Evolutionary conservation across 2,797 vertebrate genomes (phyloP).

Genomic region (Lerista edwardsae): DNA sequence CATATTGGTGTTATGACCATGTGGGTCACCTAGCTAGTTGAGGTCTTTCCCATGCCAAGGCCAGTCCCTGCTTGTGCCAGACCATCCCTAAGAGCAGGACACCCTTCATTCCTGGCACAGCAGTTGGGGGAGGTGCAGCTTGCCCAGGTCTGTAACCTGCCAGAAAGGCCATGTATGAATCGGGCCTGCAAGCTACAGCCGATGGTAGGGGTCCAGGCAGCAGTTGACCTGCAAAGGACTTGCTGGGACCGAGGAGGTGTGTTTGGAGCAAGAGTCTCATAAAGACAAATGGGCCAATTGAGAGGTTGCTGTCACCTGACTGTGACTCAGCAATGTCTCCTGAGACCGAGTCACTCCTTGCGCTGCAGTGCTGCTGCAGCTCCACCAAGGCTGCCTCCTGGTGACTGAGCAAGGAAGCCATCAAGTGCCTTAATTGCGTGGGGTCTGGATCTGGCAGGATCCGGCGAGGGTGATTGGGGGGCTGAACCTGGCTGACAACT

Average conservation of each 20-base stretch:
- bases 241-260: not conserved
- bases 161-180: too few species aligned
- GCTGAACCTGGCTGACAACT: not conserved
- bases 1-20: not conserved
- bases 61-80: not conserved
- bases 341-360: too few species aligned
- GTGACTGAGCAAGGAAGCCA: too few species aligned
- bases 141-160: not conserved
- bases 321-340: accelerated
- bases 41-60: not conserved
- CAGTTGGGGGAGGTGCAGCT: too few species aligned
- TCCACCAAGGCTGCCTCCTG: too few species aligned
- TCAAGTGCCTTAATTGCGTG: too few species aligned
- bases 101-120: too few species aligned
- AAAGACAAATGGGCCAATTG: not conserved
- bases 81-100: not conserved
- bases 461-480: not conserved
- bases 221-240: not conserved
- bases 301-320: not conserved
- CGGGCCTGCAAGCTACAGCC: too few species aligned
- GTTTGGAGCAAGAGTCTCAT: not conserved
- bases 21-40: not conserved
- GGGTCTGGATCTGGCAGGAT: not conserved
- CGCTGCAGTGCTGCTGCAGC: not conserved
- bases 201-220: not conserved